Base-by-base conservation (phyloP, 2,888 invertebrate species). In the Leptarthrus brevirostris region DNA sequence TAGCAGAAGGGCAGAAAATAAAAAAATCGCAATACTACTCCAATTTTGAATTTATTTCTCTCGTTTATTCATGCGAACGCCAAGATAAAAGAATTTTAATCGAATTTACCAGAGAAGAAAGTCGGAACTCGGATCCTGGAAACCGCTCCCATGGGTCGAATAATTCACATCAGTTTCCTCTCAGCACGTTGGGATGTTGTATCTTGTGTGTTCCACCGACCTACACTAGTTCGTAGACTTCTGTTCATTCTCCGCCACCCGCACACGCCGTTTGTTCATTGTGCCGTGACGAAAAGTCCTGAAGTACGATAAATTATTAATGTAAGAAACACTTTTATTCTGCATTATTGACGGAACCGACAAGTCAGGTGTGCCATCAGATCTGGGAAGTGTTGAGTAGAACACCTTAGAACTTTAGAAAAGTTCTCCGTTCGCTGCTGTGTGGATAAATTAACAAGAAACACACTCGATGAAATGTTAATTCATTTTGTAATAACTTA, bases 241-340 rank as follows among this genome's bases (percentile, higher is more conserved):
- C 26, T 14, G 20, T n/a, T n/a, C 12, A 22, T 20, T 40, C 20
- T 16, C 40, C 12, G 36, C 26, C 18, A 22, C 22, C 22, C 53
- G 53, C 40, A 58, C 49, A 47, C 16, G 30, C 44, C 47, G 66
- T 53, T 54, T 5, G 56, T 20, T 49, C 64, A 20, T 56, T 34
- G 58, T 73, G 20, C 76, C 79, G 80, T 79, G 81, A 79, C 78
- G 82, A 79, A 81, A 81, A 79, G 79, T 79, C 79, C 58, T 74
- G 71, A 80, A 79, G 44, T 80, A 78, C 78, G 79, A 80, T 82
- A 80, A 82, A 82, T 82, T 83, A 81, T 82, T 83, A 82, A 82
- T 82, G 78, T 79, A 79, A 79, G 80, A 69, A 66, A 69, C 69
- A 69, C 49, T 52, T 64, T 69, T 69, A 69, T 47, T 24, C 22